phyloP scores from a whole-genome alignment of 2,113 vertebrate genomes.

The Odontophorus gujanensis region DNA sequence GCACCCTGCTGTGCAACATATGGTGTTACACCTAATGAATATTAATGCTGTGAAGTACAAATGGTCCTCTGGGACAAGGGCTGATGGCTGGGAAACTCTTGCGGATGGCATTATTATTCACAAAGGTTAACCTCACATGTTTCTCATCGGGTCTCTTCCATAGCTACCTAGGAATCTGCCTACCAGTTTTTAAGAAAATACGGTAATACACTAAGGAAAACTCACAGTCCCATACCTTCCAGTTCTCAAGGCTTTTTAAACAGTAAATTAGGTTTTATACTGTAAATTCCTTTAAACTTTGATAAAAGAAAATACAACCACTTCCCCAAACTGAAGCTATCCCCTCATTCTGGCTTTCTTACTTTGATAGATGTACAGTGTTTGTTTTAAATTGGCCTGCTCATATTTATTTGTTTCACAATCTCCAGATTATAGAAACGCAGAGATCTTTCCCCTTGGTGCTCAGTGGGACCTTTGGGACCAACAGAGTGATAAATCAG shows the following conservation, averaged over 20 bases:
- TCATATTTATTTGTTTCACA: not conserved
- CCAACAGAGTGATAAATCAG: not conserved
- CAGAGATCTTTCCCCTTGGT: rapidly evolving
- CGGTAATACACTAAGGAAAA: not conserved
- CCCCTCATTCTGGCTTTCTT: not conserved
- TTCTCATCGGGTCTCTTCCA: slow-evolving; percentile 67
- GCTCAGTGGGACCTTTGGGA: not conserved
- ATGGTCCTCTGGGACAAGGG: slow-evolving; percentile 74
- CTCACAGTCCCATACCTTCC: not conserved
- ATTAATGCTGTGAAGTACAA: slow-evolving; percentile 80
- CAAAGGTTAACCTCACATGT: slow-evolving; percentile 59
- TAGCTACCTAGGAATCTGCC: slow-evolving; percentile 20
- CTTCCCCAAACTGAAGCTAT: not conserved
- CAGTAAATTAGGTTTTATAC: not conserved
- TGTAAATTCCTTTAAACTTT: not conserved
- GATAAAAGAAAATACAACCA: not conserved
- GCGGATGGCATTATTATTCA: slow-evolving; percentile 74
- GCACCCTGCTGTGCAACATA: slow-evolving; percentile 83
- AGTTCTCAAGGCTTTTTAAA: not conserved
- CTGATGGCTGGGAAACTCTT: slow-evolving; percentile 77
- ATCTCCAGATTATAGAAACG: rapidly evolving
- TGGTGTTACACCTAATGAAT: slow-evolving; percentile 83
- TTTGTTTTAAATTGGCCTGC: not conserved
- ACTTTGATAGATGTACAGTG: not conserved
- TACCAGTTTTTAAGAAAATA: not conserved